These are phyloP conservation scores for Drosophila sechellia DNA, from an alignment of 1,140 invertebrate species.

Conservation along the genomic window DNA sequence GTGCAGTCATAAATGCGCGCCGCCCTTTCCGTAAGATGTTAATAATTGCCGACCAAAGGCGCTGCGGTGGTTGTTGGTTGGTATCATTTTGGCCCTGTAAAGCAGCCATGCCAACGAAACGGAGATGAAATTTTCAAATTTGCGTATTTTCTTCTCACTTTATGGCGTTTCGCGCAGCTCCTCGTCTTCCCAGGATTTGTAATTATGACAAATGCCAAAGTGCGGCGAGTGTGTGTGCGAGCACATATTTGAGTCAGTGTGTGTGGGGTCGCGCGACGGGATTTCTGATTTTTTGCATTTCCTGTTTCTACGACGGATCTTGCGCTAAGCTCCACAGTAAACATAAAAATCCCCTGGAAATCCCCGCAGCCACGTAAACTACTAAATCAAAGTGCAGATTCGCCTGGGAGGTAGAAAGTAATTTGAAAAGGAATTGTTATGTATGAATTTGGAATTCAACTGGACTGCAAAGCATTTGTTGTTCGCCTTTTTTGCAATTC, in stretches of 20 bases:
- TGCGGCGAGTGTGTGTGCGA: constrained; percentile 51
- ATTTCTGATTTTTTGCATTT: constrained; percentile 60
- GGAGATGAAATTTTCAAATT: constrained; percentile 77
- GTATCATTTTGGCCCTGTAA: constrained; percentile 21
- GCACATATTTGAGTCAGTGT: constrained; percentile 21
- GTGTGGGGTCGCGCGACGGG: constrained; percentile 44
- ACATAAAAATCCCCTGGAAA: constrained; percentile 59
- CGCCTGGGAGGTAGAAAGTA: neutral
- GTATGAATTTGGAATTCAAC: too few relatives aligned
- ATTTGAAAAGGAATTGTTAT: constrained; percentile 10
- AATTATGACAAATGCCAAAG: constrained; percentile 82
- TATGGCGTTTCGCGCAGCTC: constrained; percentile 57
- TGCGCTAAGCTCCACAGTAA: constrained; percentile 62
- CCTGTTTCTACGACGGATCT: constrained; percentile 17
- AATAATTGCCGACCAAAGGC: constrained; percentile 70
- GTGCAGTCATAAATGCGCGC: constrained; percentile 81
- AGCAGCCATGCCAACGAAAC: constrained; percentile 25
- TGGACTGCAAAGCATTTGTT: neutral
- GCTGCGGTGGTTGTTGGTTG: constrained; percentile 5
- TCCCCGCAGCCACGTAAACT: constrained; percentile 29
- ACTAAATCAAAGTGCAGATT: constrained; percentile 53
- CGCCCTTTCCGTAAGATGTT: constrained; percentile 76
- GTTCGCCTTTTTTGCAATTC: neutral
- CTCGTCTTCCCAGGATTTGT: constrained; percentile 53
- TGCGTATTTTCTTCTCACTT: constrained; percentile 73